phyloP scores from a whole-genome alignment of 2,113 vertebrate species.

The Serilophus lunatus region DNA sequence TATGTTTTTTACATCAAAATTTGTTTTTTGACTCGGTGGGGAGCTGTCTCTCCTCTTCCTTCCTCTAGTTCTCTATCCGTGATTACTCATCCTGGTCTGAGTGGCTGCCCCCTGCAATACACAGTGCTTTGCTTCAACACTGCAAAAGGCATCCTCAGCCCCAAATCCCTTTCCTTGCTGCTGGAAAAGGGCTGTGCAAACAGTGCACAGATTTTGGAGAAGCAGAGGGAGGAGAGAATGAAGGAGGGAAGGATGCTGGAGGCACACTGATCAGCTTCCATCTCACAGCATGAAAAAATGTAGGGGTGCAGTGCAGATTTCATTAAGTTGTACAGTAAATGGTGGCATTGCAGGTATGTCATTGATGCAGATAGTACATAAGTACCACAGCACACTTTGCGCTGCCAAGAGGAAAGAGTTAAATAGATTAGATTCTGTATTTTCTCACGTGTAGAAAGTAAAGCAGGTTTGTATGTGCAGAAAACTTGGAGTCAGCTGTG shows the following conservation, averaged over 20 bases:
- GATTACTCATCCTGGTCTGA: background rate
- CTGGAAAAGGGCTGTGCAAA: background rate
- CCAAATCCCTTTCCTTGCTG: background rate
- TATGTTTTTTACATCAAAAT: background rate
- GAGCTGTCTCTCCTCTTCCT: background rate
- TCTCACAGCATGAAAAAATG: accelerated
- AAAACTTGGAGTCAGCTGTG: background rate
- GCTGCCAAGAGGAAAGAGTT: background rate
- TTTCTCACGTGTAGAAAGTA: background rate
- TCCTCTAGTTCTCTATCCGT: background rate
- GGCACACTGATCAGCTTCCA: background rate
- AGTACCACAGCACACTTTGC: background rate
- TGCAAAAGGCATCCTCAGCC: background rate
- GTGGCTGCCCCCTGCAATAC: background rate
- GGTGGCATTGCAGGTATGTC: background rate
- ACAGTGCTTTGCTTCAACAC: background rate
- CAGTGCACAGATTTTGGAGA: background rate
- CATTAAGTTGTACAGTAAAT: background rate
- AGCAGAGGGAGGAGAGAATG: background rate
- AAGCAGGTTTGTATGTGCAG: background rate
- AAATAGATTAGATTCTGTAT: background rate
- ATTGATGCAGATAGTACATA: background rate
- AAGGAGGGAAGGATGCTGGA: background rate
- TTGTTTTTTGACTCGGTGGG: background rate
- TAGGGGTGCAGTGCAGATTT: background rate